Evolutionary conservation across 1,140 invertebrate species (phyloP).

Genomic region (Telenomus remus): DNA sequence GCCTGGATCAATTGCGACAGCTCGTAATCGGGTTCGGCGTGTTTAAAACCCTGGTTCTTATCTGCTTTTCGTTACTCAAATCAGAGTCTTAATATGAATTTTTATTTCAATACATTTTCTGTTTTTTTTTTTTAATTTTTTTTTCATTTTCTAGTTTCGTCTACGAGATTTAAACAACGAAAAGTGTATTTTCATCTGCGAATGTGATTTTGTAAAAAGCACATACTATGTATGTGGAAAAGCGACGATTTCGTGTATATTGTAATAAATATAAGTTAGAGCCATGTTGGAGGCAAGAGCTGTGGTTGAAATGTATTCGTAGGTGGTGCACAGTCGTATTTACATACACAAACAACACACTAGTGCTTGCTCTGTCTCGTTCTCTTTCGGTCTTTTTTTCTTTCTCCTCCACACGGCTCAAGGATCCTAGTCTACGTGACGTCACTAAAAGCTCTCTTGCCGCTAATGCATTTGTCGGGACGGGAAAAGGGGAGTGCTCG

Average conservation of each 20-base stretch:
- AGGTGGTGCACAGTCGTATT: slow-evolving; percentile 34
- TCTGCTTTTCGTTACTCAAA: slow-evolving; percentile 4
- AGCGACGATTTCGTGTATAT: slow-evolving; percentile 5
- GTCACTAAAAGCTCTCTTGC: slow-evolving; percentile 75
- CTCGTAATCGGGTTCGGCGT: slow-evolving; percentile 6
- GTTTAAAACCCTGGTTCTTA: slow-evolving; percentile 8
- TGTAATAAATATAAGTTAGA: slow-evolving; percentile 39
- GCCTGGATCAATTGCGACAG: slow-evolving; percentile 15
- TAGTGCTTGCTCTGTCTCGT: slow-evolving; percentile 9
- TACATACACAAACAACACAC: slow-evolving; percentile 43
- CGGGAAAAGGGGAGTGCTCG: slow-evolving; percentile 61
- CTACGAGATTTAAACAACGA: too few species aligned
- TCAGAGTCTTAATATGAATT: background rate
- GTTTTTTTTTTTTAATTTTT: too few species aligned
- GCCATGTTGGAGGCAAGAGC: slow-evolving; percentile 24
- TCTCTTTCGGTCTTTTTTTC: slow-evolving; percentile 35
- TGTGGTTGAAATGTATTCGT: slow-evolving; percentile 26
- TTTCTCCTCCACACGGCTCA: slow-evolving; percentile 29
- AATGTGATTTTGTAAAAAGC: background rate
- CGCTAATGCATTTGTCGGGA: slow-evolving; percentile 74
- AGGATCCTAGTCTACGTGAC: slow-evolving; percentile 66
- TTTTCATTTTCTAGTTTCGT: too few species aligned
- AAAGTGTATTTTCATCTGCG: too few species aligned
- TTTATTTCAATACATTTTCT: background rate
- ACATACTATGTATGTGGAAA: background rate